Evolutionary conservation across 2,888 invertebrate genomes (phyloP).

Genomic region (Smittia aterrima): DNA sequence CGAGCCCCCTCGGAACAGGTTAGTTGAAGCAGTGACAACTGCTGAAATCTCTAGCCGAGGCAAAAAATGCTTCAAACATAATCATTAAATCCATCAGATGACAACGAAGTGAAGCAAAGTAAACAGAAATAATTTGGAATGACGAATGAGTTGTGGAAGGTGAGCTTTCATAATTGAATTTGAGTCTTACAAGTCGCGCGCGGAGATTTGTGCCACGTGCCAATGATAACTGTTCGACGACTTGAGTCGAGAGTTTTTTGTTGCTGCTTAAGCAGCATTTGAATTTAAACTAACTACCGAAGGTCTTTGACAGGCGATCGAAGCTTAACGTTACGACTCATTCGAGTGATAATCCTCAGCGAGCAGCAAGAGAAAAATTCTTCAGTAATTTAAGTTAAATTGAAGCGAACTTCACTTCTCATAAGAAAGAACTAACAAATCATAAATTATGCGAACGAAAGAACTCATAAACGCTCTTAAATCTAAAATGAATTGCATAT

Average conservation of each 20-base stretch:
- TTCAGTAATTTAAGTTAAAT: conserved; percentile 35
- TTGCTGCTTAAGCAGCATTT: background rate
- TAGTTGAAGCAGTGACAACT: background rate
- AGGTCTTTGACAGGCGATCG: background rate
- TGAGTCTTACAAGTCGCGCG: background rate
- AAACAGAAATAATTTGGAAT: conserved; percentile 30
- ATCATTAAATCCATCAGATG: conserved; percentile 28
- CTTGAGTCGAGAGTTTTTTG: background rate
- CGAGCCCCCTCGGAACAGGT: background rate
- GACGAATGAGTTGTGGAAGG: conserved; percentile 9
- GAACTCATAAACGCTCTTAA: conserved; percentile 12
- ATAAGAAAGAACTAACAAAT: conserved; percentile 33
- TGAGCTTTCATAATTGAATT: conserved; percentile 28
- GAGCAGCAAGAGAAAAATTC: background rate
- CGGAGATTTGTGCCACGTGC: conserved; percentile 36
- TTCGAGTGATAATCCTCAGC: background rate
- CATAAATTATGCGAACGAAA: conserved; percentile 33
- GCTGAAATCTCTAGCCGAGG: conserved; percentile 23
- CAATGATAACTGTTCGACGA: conserved; percentile 22
- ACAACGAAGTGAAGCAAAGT: conserved; percentile 5
- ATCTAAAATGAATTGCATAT: conserved; percentile 37
- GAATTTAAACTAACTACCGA: background rate
- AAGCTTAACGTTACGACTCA: background rate
- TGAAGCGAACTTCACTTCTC: conserved; percentile 14
- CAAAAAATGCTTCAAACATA: background rate